phyloP scores from a whole-genome alignment of 2,797 vertebrate species.

The Gymnopithys bicolor region DNA sequence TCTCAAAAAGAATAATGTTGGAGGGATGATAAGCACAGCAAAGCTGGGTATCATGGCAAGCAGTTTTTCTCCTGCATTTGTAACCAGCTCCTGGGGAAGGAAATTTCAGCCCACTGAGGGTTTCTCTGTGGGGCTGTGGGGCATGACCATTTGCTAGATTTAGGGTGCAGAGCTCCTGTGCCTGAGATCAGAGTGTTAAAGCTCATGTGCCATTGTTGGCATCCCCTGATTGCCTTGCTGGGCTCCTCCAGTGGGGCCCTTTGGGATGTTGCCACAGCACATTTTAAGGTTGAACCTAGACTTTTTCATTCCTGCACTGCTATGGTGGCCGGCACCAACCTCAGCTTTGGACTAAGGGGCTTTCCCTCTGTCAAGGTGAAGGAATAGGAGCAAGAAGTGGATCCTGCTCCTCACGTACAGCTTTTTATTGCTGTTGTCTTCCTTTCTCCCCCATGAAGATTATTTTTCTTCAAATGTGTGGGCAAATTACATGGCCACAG shows the following conservation, averaged over 20 bases:
- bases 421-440: background rate
- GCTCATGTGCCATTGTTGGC: fast-evolving
- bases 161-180: background rate
- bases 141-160: background rate
- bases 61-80: background rate
- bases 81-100: background rate
- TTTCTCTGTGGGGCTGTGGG: background rate
- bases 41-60: background rate
- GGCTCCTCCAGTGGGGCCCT: background rate
- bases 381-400: background rate
- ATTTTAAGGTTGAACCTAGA: background rate
- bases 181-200: background rate
- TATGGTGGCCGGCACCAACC: background rate
- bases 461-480: fast-evolving
- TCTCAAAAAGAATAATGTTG: background rate
- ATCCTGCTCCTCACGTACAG: background rate
- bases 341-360: background rate
- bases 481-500: background rate
- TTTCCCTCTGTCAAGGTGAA: background rate
- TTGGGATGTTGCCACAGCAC: background rate
- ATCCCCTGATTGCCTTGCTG: background rate
- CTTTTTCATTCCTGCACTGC: background rate
- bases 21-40: background rate
- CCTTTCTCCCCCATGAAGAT: background rate
- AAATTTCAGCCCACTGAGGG: background rate